Conservation (phyloP, 2,888 invertebrate genomes). For the Dastarcus helophoroides region DNA sequence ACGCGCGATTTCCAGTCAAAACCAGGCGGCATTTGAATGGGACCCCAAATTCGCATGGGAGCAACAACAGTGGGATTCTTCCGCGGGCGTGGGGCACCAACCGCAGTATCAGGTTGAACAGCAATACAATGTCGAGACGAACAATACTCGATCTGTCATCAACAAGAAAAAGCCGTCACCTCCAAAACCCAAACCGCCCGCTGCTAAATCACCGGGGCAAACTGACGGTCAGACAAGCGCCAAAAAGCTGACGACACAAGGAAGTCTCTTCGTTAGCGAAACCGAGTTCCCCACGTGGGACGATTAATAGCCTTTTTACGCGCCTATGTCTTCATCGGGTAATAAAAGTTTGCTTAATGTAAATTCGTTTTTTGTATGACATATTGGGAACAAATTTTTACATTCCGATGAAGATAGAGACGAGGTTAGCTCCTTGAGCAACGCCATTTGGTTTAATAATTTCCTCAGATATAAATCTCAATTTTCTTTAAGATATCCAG, state of each 20-base stretch:
- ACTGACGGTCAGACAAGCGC: no score
- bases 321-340: no score
- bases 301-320: conserved; percentile 38
- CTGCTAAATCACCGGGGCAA: no score
- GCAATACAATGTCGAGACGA: conserved; percentile 33
- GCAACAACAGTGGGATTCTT: conserved; percentile 17
- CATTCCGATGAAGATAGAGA: no score
- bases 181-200: conserved; percentile 19
- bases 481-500: no score
- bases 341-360: no score
- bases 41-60: conserved; percentile 34
- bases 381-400: no score
- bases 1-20: conserved; percentile 20
- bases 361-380: no score
- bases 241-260: conserved; percentile 21
- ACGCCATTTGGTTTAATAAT: no score
- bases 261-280: conserved; percentile 45
- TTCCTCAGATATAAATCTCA: no score
- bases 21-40: conserved; percentile 30
- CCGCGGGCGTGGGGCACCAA: no score
- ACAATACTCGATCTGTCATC: conserved; percentile 34
- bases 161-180: conserved; percentile 22
- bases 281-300: conserved; percentile 55
- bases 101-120: conserved; percentile 34
- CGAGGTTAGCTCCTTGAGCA: no score